Evolutionary conservation across 1,140 invertebrate genomes (phyloP).

Genomic region (Atta cephalotes): DNA sequence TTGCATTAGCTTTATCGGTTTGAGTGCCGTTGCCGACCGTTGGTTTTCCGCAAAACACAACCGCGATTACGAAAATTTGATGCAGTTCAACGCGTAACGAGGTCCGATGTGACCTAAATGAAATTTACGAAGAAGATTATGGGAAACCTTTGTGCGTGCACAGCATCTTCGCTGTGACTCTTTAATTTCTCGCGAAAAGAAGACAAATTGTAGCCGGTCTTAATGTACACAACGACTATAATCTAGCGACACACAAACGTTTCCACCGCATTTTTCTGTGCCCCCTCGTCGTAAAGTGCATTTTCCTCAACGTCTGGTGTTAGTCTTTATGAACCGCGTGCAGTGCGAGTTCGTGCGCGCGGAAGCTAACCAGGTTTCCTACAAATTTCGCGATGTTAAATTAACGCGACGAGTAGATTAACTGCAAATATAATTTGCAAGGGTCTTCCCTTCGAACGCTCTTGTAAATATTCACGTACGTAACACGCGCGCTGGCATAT

Average conservation of each 20-base stretch:
- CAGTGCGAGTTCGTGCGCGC: conserved; percentile 9
- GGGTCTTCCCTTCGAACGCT: conserved; percentile 51
- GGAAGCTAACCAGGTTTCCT: conserved; percentile 67
- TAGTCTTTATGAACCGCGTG: conserved; percentile 68
- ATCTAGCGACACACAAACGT: conserved; percentile 50
- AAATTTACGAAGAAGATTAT: conserved; percentile 56
- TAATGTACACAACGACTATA: conserved; percentile 46
- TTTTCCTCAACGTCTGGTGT: conserved; percentile 66
- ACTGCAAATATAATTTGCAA: conserved; percentile 74
- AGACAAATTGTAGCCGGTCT: conserved; percentile 37
- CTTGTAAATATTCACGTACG: conserved; percentile 61
- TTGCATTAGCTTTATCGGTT: conserved; percentile 74
- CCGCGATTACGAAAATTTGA: conserved; percentile 20
- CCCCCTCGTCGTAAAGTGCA: conserved; percentile 41
- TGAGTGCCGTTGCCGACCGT: background rate
- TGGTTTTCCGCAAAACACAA: conserved; percentile 49
- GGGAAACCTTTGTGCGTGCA: background rate
- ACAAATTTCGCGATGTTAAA: conserved; percentile 70
- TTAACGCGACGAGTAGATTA: conserved; percentile 71
- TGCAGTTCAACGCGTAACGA: background rate
- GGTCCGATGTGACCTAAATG: conserved; percentile 17
- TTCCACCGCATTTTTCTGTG: conserved; percentile 36
- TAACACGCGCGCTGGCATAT: conserved; percentile 27
- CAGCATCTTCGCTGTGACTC: background rate
- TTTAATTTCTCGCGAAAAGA: conserved; percentile 36